Evolutionary conservation across 2,888 invertebrate species (phyloP), one percentile per base, ranked within the genome.

Genomic region (Melangyna quadrimaculata): DNA sequence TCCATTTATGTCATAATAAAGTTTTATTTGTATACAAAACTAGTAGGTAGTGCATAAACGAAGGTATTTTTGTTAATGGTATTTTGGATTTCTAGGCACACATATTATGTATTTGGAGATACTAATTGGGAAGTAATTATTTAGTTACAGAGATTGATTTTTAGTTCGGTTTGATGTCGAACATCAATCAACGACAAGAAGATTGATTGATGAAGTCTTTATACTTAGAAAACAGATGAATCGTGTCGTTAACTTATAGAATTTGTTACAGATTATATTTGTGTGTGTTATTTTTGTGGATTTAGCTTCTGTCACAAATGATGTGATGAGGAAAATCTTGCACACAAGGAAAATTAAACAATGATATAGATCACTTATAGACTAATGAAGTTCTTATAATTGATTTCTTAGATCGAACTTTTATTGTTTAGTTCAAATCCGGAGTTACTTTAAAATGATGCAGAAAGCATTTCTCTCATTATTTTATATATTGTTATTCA

Each of bases 111-210:
- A 12, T 3, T 45, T 2, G 22, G 2, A 12, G 5, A 51, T 35
- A 8, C 17, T 57, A 57, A 57, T 57, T 57, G 35, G 57, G 32
- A 57, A 57, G 57, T 35, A 57, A 57, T 57, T 35, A 57, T 57
- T 57, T 14, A 22, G 57, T 57, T 57, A 19, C 32, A 32, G 22
- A 57, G 57, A 57, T 57, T 57, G 57, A 57, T 57, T 57, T n/a
- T 57, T 22, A 35, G 32, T 57, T 57, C 17, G 57, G 32, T 35
- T 35, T 22, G 35, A 57, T 57, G 57, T 57, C 57, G 17, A 57
- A 57, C 57, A 57, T 57, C 57, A 57, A 57, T 57, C 57, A 57
- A 57, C 17, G 35, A 35, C 32, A 14, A 32, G 4, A 55, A 35
- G 17, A 57, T 32, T 57, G 57, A 57, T 57, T 32, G 57, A 57